Percentiles rank a stretch among this genome's conserved stretches.
These are phyloP conservation scores for Phacellophora camtschatica DNA, from an alignment of 30 jellyfish, hydroid and myxozoan genomes.

Conservation along the genomic window DNA sequence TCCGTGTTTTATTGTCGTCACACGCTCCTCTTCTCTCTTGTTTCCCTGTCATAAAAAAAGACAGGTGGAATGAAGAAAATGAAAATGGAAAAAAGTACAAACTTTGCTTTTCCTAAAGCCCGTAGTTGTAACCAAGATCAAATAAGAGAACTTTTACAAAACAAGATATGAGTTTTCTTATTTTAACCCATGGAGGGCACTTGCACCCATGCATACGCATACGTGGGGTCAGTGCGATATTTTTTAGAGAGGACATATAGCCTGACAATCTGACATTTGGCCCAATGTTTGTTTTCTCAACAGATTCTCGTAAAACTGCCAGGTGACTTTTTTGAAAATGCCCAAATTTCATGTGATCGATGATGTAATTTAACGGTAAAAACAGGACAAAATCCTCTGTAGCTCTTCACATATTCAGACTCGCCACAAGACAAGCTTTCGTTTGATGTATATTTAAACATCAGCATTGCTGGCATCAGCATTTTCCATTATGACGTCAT, in stretches of 20 bases:
- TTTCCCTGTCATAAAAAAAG: too few relatives aligned
- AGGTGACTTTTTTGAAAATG: slow-evolving; percentile 31
- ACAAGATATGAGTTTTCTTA: too few relatives aligned
- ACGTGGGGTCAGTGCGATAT: too few relatives aligned
- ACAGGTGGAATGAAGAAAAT: too few relatives aligned
- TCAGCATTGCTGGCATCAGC: slow-evolving; percentile 15
- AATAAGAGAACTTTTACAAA: too few relatives aligned
- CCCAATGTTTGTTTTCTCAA: slow-evolving; percentile 32
- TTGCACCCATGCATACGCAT: too few relatives aligned
- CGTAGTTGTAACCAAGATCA: too few relatives aligned
- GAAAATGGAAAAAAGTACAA: too few relatives aligned
- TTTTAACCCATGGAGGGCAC: too few relatives aligned
- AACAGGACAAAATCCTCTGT: slow-evolving; percentile 5
- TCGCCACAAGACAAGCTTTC: slow-evolving; percentile 15
- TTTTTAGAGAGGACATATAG: slow-evolving; percentile 32
- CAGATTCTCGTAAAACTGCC: slow-evolving; percentile 41
- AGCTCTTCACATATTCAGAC: slow-evolving; percentile 17
- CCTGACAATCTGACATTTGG: slow-evolving; percentile 8
- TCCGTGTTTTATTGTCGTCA: too few relatives aligned
- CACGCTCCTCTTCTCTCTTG: too few relatives aligned
- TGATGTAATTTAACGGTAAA: slow-evolving; percentile 7
- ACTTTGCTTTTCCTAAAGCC: too few relatives aligned
- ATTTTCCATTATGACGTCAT: slow-evolving; percentile 7
- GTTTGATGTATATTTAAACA: neutral
- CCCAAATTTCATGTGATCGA: slow-evolving; percentile 27